Evolutionary conservation across 1,140 invertebrate species (phyloP), one percentile per base, ranked within the genome.

Genomic region (Drosophila burlai): DNA sequence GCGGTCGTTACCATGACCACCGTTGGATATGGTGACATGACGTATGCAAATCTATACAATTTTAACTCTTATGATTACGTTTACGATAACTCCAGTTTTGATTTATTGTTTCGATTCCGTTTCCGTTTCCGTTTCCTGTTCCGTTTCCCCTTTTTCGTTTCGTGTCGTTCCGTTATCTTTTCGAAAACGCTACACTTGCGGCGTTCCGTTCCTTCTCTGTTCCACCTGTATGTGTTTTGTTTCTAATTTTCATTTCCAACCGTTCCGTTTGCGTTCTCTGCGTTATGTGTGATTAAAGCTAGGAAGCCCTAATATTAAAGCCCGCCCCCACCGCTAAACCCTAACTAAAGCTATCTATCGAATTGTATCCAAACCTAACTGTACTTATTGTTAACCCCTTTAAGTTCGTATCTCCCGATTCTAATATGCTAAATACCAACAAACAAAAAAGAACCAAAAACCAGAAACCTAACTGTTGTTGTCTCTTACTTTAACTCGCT

Each of bases 1-100:
- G 97, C 97, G 93, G 98, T 99, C 93, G 98, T 99, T 94, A 99
- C 98, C 94, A 99, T 99, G 98, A 97, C 98, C 94, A 99, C 98
- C 94, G 98, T 99, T 94, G 99, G 99, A 95, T 99, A 99, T 96
- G 99, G 99, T 95, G 99, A 99, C 95, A 99, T 99, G 98, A 98
- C 97, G 97, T 97, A 97, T 96, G 97, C 96, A 96, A 92, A 89
- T 89, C 85, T 89, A 90, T 89, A 90, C 84, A 89, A 92, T 90
- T 90, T 78, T 81, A 86, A 91, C 52, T 85, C 78, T 81, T 81
- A 81, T 80, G 59, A 76, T 76, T 76, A 76, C 72, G 72, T 71
- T 86, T 72, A 85, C 84, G 80, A 85, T 86, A 89, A 84, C 76
- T 75, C 73, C 77, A 58, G 50, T 83, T 72, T 58, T 84, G 63